These are phyloP conservation scores for Nothobranchius furzeri DNA, from an alignment of 2,113 vertebrate genomes.

Conservation along the genomic window DNA sequence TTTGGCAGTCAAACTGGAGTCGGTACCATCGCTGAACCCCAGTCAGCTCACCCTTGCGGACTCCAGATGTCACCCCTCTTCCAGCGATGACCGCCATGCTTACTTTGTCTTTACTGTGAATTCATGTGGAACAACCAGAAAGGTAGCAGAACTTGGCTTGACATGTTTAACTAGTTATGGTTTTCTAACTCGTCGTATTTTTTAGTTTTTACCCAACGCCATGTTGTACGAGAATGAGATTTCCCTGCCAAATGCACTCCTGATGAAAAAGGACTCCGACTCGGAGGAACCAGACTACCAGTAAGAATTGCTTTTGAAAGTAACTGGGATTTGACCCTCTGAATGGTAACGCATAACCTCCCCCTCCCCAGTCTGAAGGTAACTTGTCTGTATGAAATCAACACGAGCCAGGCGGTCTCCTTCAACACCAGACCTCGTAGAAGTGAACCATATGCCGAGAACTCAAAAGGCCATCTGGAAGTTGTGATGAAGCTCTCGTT, in stretches of 20 bases:
- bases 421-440: constrained; percentile 47
- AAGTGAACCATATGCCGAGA: constrained; percentile 50
- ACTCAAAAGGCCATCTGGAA: constrained; percentile 49
- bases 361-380: constrained; percentile 55
- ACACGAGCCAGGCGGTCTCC: constrained; percentile 36
- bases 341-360: no score
- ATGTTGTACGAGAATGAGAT: constrained; percentile 78
- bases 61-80: constrained; percentile 65
- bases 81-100: constrained; percentile 61
- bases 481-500: constrained; percentile 62
- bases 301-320: constrained; percentile 30
- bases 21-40: constrained; percentile 52
- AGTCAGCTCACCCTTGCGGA: constrained; percentile 66
- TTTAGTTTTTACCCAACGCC: constrained; percentile 65
- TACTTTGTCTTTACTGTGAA: constrained; percentile 70
- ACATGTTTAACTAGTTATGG: no score
- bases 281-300: constrained; percentile 30
- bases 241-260: constrained; percentile 43
- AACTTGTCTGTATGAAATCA: constrained; percentile 69
- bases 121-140: constrained; percentile 76
- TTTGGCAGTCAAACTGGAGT: constrained; percentile 72
- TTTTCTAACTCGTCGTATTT: no score
- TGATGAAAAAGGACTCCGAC: not conserved
- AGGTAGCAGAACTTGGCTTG: constrained; percentile 35
- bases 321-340: no score